Base-by-base conservation (phyloP, 2,113 vertebrate genomes). In the Anguilla rostrata region DNA sequence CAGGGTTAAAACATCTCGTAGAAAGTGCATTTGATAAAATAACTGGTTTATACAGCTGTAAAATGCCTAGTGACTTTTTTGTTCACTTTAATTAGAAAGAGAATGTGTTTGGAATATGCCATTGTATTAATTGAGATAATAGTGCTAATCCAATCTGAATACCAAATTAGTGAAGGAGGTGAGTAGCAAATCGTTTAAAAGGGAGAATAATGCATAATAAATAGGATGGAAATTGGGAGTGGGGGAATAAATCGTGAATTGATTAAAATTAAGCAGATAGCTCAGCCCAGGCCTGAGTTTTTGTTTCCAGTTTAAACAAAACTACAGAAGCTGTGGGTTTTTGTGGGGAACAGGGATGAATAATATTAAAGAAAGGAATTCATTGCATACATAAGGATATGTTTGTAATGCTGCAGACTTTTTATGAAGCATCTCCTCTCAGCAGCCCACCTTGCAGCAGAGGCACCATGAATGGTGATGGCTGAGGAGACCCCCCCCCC, bases 191-290 rank as follows among this genome's bases (percentile, higher is more conserved):
- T 95, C 88, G 88, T 93, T 95, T 93, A 93, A 93, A 95, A 94
- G 94, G 92, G 94, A 83, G 92, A 95, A 94, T 94, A 93, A 95
- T 95, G 92, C 93, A 96, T 95, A 94, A 94, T 95, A 92, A 95
- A 95, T 94, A 91, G 89, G 88, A 90, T 86, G 91, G 92, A 94
- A 92, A 94, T 94, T 34, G 71, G 71, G 91, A 91, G 93, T 91
- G 93, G 88, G 88, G 93, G 90, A 75, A 75, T 93, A 90, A 93
- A 93, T 93, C 92, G 92, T 91, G 93, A 92, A 95, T 94, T 93
- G 93, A 95, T 95, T 94, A 94, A 95, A 88, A 94, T 85, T 39
- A 75, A 34, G 71, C 71, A 75, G 71, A 75, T 75, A 88, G 91
- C 85, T 83, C 87, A 82, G 88, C 92, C 91, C 88, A 49, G 75